These are phyloP conservation scores for Spilogale gracilis DNA, from an alignment of 2,113 vertebrate species.

Conservation along the genomic window DNA sequence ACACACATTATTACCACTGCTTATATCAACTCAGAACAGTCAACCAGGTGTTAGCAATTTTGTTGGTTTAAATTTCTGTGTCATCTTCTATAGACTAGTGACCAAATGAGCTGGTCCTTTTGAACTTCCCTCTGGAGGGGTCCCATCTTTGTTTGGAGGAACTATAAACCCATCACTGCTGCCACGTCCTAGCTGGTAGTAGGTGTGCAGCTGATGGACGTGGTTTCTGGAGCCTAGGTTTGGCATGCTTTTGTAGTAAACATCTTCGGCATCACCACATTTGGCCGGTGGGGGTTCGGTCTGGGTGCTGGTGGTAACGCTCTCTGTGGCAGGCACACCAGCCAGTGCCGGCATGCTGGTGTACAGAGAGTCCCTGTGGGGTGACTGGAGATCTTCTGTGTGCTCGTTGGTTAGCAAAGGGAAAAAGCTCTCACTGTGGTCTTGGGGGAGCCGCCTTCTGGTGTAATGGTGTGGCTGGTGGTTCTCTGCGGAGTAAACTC, in stretches of 20 bases:
- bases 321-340: constrained; percentile 89
- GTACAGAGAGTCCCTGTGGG: constrained; percentile 96
- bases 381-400: constrained; percentile 93
- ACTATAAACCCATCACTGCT: constrained; percentile 98
- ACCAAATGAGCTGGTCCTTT: constrained; percentile 96
- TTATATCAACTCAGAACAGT: constrained; percentile 90
- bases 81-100: constrained; percentile 96
- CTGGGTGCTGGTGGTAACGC: constrained; percentile 90
- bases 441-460: constrained; percentile 94
- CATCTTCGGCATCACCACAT: constrained; percentile 93
- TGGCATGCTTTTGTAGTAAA: constrained; percentile 99
- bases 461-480: constrained; percentile 92
- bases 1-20: constrained; percentile 93
- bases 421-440: constrained; percentile 98
- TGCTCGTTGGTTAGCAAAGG: constrained; percentile 96
- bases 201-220: constrained; percentile 96
- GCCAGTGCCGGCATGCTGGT: constrained; percentile 96
- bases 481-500: constrained; percentile 91
- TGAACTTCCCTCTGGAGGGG: constrained; percentile 90
- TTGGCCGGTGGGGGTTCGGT: constrained; percentile 92
- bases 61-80: constrained; percentile 77
- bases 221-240: constrained; percentile 97
- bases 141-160: constrained; percentile 94
- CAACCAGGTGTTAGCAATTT: constrained; percentile 80
- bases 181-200: constrained; percentile 97